Evolutionary conservation across 2,888 invertebrate species (phyloP).

Genomic region (Trissoscelio sp.): DNA sequence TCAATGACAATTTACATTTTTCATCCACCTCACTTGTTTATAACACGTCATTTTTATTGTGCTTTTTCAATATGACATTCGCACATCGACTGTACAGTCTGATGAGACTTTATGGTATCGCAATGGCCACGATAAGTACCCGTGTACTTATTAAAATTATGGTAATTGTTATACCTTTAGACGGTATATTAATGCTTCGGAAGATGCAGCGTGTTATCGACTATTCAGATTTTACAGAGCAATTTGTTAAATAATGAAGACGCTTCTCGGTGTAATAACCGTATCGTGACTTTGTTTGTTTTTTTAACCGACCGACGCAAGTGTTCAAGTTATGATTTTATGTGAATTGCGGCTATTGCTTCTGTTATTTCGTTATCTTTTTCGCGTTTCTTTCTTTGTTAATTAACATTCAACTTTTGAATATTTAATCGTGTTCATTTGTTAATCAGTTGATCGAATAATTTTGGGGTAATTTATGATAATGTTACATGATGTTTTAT

Average conservation of each 20-base stretch:
- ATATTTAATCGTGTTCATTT: too few relatives aligned
- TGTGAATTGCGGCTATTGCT: not conserved
- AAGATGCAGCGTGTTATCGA: too few relatives aligned
- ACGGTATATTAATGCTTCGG: not conserved
- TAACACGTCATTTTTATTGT: conserved; percentile 23
- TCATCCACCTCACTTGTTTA: conserved; percentile 21
- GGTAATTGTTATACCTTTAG: conserved; percentile 1
- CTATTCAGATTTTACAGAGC: not conserved
- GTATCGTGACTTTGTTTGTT: conserved; percentile 1
- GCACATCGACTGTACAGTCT: not conserved
- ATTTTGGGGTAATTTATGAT: too few relatives aligned
- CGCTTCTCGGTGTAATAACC: not conserved
- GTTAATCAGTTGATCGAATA: too few relatives aligned
- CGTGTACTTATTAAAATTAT: conserved; percentile 14
- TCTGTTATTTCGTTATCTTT: not conserved
- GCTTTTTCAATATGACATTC: not conserved
- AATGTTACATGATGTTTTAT: not conserved
- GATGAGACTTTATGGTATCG: conserved; percentile 1
- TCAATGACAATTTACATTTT: conserved; percentile 60
- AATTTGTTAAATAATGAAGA: conserved; percentile 17
- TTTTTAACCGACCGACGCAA: not conserved
- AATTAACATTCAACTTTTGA: too few relatives aligned
- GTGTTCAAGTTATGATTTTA: not conserved
- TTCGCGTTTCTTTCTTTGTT: not conserved
- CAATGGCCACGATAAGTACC: conserved; percentile 3